Percentiles rank a stretch among this genome's conserved stretches.
These are phyloP conservation scores for Bradynema listronoti DNA, from an alignment of 1,140 invertebrate species.

Conservation along the genomic window DNA sequence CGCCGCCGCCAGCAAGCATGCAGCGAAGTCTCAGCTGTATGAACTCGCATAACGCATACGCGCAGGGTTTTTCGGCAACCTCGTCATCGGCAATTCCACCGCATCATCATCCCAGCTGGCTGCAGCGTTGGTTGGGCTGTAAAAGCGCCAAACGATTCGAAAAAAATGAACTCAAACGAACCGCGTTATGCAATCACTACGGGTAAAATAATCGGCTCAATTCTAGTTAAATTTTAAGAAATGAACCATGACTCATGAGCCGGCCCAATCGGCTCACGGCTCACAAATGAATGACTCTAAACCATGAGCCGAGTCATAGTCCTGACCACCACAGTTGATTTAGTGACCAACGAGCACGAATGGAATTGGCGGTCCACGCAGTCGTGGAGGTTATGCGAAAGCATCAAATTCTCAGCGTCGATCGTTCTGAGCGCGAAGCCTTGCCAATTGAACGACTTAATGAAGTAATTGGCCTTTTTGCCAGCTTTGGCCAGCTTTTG, in stretches of 20 bases:
- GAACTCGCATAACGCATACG: too few species aligned
- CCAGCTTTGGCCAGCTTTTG: too few species aligned
- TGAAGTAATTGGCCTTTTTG: too few species aligned
- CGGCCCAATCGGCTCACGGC: too few species aligned
- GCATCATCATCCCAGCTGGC: constrained; percentile 2
- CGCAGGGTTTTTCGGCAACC: too few species aligned
- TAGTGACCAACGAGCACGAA: constrained; percentile 78
- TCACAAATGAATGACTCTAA: too few species aligned
- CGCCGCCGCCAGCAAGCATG: neutral
- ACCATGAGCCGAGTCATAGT: too few species aligned
- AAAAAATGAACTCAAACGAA: constrained; percentile 77
- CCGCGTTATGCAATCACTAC: constrained; percentile 78
- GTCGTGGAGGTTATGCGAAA: constrained; percentile 64
- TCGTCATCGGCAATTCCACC: too few species aligned
- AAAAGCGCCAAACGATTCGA: constrained; percentile 63
- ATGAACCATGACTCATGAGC: too few species aligned
- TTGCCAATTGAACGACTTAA: constrained; percentile 67
- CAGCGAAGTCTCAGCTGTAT: too few species aligned
- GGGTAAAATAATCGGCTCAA: constrained; percentile 64
- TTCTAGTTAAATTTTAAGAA: constrained; percentile 6
- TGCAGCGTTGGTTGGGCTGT: constrained; percentile 24
- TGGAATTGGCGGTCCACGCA: constrained; percentile 79
- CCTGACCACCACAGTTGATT: too few species aligned
- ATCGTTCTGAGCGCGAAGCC: constrained; percentile 58
- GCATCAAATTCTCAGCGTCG: constrained; percentile 46